Conservation (phyloP, 1,140 invertebrate genomes). For the Drosophila ogumai region DNA sequence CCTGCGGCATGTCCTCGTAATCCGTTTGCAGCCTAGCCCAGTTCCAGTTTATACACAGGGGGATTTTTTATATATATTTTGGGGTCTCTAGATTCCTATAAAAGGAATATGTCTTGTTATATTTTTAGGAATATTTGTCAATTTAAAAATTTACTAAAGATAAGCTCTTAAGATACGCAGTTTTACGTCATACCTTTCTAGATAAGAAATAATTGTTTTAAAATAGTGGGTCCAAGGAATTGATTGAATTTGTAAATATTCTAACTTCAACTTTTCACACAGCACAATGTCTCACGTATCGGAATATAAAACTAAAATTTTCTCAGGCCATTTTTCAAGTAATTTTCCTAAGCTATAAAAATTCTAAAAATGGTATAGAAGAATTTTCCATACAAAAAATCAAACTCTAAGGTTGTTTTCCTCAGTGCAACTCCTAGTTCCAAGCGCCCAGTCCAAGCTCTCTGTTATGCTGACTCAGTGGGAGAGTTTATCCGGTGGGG, state of each 20-base stretch:
- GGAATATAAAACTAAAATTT: not conserved
- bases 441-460: conserved; percentile 27
- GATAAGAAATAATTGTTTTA: too few species aligned
- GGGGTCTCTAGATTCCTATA: not conserved
- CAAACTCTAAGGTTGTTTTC: not conserved
- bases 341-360: not conserved
- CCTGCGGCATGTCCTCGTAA: conserved; percentile 81
- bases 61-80: not conserved
- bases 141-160: too few species aligned
- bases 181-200: too few species aligned
- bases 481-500: conserved; percentile 40
- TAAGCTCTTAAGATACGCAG: too few species aligned
- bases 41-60: conserved; percentile 26
- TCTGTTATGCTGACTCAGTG: conserved; percentile 74
- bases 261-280: not conserved
- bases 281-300: not conserved
- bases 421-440: conserved; percentile 10
- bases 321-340: not conserved
- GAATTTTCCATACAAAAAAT: not conserved
- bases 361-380: not conserved
- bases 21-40: conserved; percentile 79
- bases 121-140: not conserved
- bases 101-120: too few species aligned
- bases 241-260: too few species aligned
- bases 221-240: not conserved